Evolutionary conservation across 2,797 vertebrate species (phyloP).

Genomic region (Phaenicophaeus curvirostris): DNA sequence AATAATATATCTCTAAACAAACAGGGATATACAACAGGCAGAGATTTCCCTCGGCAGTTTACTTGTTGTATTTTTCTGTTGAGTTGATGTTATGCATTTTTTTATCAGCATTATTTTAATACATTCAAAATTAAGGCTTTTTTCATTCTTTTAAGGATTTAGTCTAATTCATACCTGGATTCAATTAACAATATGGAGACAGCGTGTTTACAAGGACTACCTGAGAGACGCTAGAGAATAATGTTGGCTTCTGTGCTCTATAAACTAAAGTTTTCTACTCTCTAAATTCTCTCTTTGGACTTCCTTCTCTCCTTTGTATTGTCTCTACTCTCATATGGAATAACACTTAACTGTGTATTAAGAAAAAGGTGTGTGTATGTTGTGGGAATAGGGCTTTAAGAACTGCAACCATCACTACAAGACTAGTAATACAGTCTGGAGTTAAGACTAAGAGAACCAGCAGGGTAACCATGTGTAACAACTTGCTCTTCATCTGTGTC

Average conservation of each 20-base stretch:
- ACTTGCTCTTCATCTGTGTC: neutral
- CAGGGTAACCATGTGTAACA: neutral
- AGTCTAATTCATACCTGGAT: neutral
- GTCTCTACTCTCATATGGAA: neutral
- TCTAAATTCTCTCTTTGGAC: neutral
- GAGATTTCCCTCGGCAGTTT: neutral
- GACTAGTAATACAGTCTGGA: neutral
- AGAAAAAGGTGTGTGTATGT: neutral
- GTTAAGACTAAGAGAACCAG: neutral
- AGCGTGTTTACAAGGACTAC: neutral
- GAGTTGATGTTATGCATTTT: neutral
- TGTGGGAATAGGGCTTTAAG: neutral
- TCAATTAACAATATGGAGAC: neutral
- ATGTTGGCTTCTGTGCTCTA: neutral
- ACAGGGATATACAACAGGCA: neutral
- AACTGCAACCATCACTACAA: neutral
- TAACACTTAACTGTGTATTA: neutral
- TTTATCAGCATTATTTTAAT: neutral
- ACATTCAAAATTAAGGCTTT: neutral
- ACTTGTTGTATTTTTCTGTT: neutral
- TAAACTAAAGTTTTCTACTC: neutral
- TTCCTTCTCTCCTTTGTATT: neutral
- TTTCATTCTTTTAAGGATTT: neutral
- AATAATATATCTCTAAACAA: no score
- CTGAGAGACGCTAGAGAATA: neutral